Evolutionary conservation across 1,140 invertebrate genomes (phyloP).

Genomic region (Drosophila ironensis): DNA sequence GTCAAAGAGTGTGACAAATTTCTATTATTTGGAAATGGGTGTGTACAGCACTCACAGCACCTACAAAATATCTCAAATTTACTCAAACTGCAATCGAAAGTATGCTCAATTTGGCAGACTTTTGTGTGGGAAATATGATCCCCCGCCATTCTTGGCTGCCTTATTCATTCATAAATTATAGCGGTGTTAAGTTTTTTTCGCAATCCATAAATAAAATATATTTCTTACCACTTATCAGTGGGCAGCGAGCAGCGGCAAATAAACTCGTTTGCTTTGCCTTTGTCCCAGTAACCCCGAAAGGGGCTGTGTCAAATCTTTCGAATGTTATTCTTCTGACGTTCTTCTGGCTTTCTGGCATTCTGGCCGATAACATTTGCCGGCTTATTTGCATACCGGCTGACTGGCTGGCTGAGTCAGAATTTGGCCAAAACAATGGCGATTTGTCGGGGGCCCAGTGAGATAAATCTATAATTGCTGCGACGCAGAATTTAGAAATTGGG

Average conservation of each 20-base stretch:
- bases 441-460: constrained; percentile 15
- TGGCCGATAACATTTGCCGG: constrained; percentile 19
- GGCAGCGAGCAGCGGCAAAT: constrained; percentile 10
- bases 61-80: no score
- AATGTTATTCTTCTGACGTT: not conserved
- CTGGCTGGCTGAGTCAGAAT: constrained; percentile 19
- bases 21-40: no score
- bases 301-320: constrained; percentile 28
- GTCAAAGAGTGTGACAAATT: not conserved
- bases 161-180: constrained; percentile 13
- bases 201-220: not conserved
- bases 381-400: constrained; percentile 13
- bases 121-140: not conserved
- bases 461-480: constrained; percentile 29
- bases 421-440: not conserved
- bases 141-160: not conserved
- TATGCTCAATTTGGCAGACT: not conserved
- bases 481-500: constrained; percentile 29
- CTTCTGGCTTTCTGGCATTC: constrained; percentile 7
- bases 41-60: no score
- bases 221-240: not conserved
- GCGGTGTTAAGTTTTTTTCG: not conserved
- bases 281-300: constrained; percentile 33
- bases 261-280: constrained; percentile 16
- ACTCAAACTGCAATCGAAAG: not conserved